Base-by-base conservation (phyloP, 2,888 invertebrate genomes). In the Ferdinandea cuprea region DNA sequence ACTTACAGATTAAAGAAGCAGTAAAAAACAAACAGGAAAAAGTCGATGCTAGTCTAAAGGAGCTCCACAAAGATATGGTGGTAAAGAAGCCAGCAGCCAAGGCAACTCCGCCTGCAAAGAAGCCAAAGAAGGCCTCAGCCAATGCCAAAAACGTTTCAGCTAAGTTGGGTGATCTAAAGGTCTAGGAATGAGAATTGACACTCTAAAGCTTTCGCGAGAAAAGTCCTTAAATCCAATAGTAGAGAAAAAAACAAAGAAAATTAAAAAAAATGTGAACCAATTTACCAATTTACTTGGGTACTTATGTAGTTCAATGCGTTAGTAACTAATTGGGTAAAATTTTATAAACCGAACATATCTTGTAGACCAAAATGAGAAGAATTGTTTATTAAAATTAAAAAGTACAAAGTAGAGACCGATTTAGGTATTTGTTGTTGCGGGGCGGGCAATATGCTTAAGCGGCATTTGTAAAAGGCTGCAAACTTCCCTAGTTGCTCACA, bases 41-140 rank as follows among this genome's bases (percentile, higher is more conserved):
- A 76, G 86, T 85, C 3, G 91, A 91, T 86, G 88, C 88, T 9
- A 88, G 85, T 15, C 86, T 91, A 0, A 91, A 91, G 85, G 87
- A 86, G 2, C 81, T 91, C 15, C 91, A 91, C 77, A 88, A 90
- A 85, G 90, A 90, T 54, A 83, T 91, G 88, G 91, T 91, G 15
- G 87, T 90, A 0, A 91, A 91, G 85, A 89, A 88, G 77, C 87
- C 89, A 79, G 77, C 85, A 40, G 28, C 42, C 0, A 78, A 72
- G 37, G 13, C 74, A 42, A 13, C 73, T 35, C 11, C 78, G 9
- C 81, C 88, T 13, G 86, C 87, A 3, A 89, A 88, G 65, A 88
- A 89, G 66, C 85, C 61, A 79, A 88, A 87, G 59, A 90, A 89
- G 63, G 86, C 88, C 46, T 76, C 89, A 17, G 88, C 87, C 1